Evolutionary conservation across 2,113 vertebrate species (phyloP), one percentile per base, ranked within the genome.

Genomic region (Echinops telfairi): DNA sequence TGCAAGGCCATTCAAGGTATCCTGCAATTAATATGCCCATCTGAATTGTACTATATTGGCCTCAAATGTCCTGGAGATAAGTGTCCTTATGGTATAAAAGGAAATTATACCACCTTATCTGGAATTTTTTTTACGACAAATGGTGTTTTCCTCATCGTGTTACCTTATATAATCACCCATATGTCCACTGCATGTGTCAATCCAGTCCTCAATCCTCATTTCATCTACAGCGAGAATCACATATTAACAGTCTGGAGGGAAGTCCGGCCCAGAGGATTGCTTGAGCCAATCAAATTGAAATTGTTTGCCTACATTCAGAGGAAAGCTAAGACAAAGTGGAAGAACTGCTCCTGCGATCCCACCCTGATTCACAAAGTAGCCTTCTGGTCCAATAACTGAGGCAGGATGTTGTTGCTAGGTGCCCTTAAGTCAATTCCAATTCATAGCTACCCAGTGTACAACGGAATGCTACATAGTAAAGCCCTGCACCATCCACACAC

Each of bases 101-200:
- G 19, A 62, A 62, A 62, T 62, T 62, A 62, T 4, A 43, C 3
- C 11, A 70, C 15, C 15, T 12, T 77, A 10, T 38, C 9, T 22
- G 31, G 43, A 66, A 66, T 60, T 79, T 88, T 83, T 90, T 66
- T 62, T 16, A 78, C 64, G 22, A n/a, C 10, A 91, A 66, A 31
- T 83, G 19, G 22, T 71, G n/a, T 53, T 71, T 75, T 79, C 31
- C 36, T 62, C 16, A 71, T 7, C 15, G 19, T 7, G 27, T 0
- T n/a, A 29, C 47, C 88, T 40, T 33, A 15, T 47, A 53, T 58
- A n/a, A 14, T 43, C 29, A 38, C 6, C 70, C 38, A 7, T 27
- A 38, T 33, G 20, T 2, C 23, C 31, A 83, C 31, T 77, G 17
- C 31, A 1, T 22, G 1, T 17, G 2, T 64, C 27, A 43, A 47